Conservation (phyloP, 2,113 vertebrate species). For the Circaetus gallicus region DNA sequence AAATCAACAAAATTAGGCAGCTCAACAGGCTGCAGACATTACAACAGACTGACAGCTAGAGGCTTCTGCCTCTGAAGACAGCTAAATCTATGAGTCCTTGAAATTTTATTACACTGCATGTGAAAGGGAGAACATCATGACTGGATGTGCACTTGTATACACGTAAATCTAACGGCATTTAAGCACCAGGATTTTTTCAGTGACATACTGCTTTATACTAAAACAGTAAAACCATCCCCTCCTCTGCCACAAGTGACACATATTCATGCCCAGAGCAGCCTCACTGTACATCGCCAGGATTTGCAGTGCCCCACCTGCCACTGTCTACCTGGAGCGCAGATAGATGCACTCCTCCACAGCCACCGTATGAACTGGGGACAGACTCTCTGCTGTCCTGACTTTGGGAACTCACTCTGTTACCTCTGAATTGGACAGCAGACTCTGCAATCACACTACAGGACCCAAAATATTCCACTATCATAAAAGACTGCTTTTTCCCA, state of each 20-base stretch:
- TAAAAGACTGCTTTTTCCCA: background rate
- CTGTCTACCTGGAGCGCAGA: background rate
- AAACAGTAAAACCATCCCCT: background rate
- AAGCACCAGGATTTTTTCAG: background rate
- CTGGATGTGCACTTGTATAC: background rate
- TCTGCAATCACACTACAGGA: background rate
- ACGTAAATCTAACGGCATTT: background rate
- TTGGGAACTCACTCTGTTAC: background rate
- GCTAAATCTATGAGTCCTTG: background rate
- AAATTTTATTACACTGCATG: background rate
- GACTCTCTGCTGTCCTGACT: background rate
- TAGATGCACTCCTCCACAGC: background rate
- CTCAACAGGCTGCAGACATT: background rate
- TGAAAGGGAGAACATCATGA: background rate
- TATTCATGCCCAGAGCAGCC: background rate
- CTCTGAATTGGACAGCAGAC: background rate
- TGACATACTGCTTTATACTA: background rate
- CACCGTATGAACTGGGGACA: fast-evolving
- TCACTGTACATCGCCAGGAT: background rate
- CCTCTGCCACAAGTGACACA: background rate
- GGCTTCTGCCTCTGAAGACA: background rate
- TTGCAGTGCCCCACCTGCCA: background rate
- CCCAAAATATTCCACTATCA: background rate
- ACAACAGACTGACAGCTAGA: background rate
- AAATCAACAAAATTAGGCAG: background rate